Evolutionary conservation across 2,888 invertebrate species (phyloP), one percentile per base, ranked within the genome.

Genomic region (Drosophila aldrichi): DNA sequence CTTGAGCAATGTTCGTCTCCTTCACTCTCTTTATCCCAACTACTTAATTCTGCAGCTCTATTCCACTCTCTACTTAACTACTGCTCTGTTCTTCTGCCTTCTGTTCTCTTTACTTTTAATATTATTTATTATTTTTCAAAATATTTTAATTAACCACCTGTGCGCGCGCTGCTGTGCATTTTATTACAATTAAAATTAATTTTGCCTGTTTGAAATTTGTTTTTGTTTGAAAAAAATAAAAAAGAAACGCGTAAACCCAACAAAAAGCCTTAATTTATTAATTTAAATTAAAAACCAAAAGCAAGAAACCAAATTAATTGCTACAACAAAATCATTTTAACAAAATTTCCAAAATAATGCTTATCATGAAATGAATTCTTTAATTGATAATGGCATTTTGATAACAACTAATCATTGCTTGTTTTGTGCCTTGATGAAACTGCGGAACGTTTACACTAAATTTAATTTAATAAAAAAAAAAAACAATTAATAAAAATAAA

Each of bases 151-250:
- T 77, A 79, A 77, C 77, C 32, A 32, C 2, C 59, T 70, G 44
- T 64, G 49, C 63, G 66, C 70, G 65, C 70, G 65, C 70, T 70
- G 82, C 68, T 72, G 70, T 82, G 87, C 81, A 85, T 76, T 78
- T 82, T 52, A 52, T 82, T 52, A 52, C 8, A 52, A 38, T 52
- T 67, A 29, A 1, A 67, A 73, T 82, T 82, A 59, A 69, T 78
- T 74, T 79, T 89, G 89, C 89, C 90, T 88, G 90, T 88, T 90
- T 90, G 82, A 89, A 89, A 89, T 89, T 89, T 90, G 89, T 90
- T 89, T 89, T 86, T 86, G 90, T 84, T 88, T 89, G 74, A 69
- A 66, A 64, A 59, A 67, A 59, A 49, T 29, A 25, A 25, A 25
- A 61, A 66, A 64, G 58, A 69, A 62, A 60, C 61, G 76, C 71